Percentiles rank a stretch among this genome's conserved stretches.
Evolutionary conservation across 1,140 invertebrate genomes (phyloP).

Genomic region (Drosophila ogumai): DNA sequence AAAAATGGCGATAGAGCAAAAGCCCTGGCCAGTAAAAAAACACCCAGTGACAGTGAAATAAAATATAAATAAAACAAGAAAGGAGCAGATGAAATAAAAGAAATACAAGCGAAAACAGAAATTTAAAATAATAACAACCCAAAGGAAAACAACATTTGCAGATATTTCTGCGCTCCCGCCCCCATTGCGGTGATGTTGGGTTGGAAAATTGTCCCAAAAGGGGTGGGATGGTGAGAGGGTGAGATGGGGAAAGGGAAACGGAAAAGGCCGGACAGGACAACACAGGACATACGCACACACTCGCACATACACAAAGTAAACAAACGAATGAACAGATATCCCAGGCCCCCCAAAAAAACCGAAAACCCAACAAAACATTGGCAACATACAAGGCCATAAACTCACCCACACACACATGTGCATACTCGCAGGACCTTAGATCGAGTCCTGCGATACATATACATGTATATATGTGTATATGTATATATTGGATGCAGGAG

Average conservation of each 20-base stretch:
- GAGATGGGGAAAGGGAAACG: slow-evolving; percentile 10
- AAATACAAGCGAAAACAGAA: slow-evolving; percentile 52
- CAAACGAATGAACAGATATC: slow-evolving; percentile 51
- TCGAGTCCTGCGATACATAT: slow-evolving; percentile 70
- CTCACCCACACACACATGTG: slow-evolving; percentile 39
- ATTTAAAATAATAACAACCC: slow-evolving; percentile 82
- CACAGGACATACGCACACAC: slow-evolving; percentile 42
- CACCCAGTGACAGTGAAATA: slow-evolving; percentile 7
- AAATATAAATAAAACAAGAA: slow-evolving; percentile 41
- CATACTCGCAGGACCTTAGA: slow-evolving; percentile 49
- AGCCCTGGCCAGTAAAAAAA: not conserved
- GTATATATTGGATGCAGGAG: slow-evolving; percentile 52
- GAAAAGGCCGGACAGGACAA: slow-evolving; percentile 67
- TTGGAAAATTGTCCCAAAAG: slow-evolving; percentile 10
- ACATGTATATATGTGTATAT: not conserved
- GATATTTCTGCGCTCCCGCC: slow-evolving; percentile 52
- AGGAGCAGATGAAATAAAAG: slow-evolving; percentile 36
- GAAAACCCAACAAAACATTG: slow-evolving; percentile 42
- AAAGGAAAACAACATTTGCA: slow-evolving; percentile 83
- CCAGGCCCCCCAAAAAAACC: slow-evolving; percentile 22
- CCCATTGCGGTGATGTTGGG: slow-evolving; percentile 33
- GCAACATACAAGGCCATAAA: slow-evolving; percentile 55
- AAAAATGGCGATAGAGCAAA: slow-evolving; percentile 5
- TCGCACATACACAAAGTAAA: slow-evolving; percentile 17
- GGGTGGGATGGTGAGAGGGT: not conserved